Evolutionary conservation across 2,113 vertebrate genomes (phyloP), one percentile per base, ranked within the genome.

Genomic region (Prochilodus magdalenae): DNA sequence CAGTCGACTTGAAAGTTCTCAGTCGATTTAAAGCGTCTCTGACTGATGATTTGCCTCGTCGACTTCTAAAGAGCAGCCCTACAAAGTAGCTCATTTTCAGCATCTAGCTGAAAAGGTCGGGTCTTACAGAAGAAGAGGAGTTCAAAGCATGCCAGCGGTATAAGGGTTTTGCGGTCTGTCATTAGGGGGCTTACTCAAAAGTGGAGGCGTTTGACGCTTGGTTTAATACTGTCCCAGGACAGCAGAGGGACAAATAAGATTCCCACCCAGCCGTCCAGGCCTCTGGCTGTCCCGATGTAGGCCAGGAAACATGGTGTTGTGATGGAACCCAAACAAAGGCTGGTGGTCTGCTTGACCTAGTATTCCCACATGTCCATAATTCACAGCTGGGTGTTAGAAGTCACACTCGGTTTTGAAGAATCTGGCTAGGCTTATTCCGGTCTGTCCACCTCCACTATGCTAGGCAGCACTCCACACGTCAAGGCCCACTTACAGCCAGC

Each of bases 301-400:
- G 13, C 53, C 26, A 18, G 24, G n/a, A 36, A 22, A 26, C 36
- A 62, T 49, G 59, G 1, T 55, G 70, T 36, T 65, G 36, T 49
- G 60, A 65, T n/a, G 18, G 30, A 83, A 40, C 2, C 36, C 47
- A 76, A n/a, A 15, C n/a, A 16, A 24, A 65, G 55, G 6, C 15
- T 11, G 65, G 51, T 62, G 20, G 53, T 72, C 13, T 11, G 44
- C 55, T 36, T 77, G 79, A 81, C 70, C 75, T 73, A 73, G 76
- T 79, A 80, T 75, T 47, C 63, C 59, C n/a, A 70, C 77, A 70
- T 7, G 36, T 36, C 36, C 71, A 1, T 27, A 60, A 27, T 75
- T 57, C 36, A 20, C 67, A 24, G 57, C 79, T 63, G 18, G 67
- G 81, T 55, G 82, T 51, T 72, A 66, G 20, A 80, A 79, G 49